A percentile compares a stretch with the other conserved stretches of the same genome.
These are phyloP conservation scores for Hyles lineata DNA, from an alignment of 2,888 invertebrate genomes.

Conservation along the genomic window DNA sequence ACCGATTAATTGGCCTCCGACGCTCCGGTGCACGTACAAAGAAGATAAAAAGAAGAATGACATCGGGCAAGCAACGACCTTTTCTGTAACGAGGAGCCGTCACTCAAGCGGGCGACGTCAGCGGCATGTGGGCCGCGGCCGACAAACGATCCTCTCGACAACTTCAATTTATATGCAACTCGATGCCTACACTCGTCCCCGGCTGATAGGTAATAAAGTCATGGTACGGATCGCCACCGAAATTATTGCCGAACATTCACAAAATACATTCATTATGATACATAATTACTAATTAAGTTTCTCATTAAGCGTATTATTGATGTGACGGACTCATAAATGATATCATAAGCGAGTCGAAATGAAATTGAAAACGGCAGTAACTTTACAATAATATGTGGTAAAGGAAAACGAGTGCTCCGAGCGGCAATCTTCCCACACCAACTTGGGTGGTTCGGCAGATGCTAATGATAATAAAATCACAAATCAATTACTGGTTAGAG, in stretches of 20 bases:
- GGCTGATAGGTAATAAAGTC: constrained; percentile 58
- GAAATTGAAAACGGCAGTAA: constrained; percentile 54
- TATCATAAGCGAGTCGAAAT: constrained; percentile 49
- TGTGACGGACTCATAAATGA: constrained; percentile 52
- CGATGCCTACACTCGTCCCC: constrained; percentile 54
- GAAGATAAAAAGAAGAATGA: constrained; percentile 58
- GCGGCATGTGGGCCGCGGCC: constrained; percentile 31
- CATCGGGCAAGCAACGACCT: constrained; percentile 71
- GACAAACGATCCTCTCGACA: constrained; percentile 59
- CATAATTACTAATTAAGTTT: constrained; percentile 36
- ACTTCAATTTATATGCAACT: constrained; percentile 75
- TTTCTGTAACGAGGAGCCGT: constrained; percentile 76
- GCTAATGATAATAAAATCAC: constrained; percentile 61
- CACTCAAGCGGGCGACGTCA: constrained; percentile 58
- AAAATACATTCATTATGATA: constrained; percentile 43
- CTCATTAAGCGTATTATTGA: constrained; percentile 52
- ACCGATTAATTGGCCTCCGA: constrained; percentile 78
- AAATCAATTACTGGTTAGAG: constrained; percentile 71
- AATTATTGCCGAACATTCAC: constrained; percentile 41
- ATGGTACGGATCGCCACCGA: constrained; percentile 44
- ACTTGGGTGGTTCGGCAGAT: constrained; percentile 73
- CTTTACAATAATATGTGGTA: constrained; percentile 22
- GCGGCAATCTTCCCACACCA: constrained; percentile 35
- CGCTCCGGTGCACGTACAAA: constrained; percentile 57
- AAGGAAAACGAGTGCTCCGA: constrained; percentile 4